Base-by-base conservation (phyloP, 2,113 vertebrate genomes). In the Empidonax alnorum region DNA sequence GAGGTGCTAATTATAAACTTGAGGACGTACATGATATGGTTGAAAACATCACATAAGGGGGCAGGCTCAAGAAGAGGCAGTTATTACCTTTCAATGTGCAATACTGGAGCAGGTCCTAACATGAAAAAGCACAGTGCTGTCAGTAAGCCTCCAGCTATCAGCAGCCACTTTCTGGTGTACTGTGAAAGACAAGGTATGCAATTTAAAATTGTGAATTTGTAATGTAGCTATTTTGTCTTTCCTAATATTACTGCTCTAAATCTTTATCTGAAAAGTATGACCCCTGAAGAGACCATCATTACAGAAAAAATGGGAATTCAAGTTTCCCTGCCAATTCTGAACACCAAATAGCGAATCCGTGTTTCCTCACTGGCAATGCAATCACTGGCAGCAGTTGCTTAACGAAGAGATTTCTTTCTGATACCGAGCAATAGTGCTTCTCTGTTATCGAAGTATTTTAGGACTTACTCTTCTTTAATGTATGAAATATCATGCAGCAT, bases 101-200 rank as follows among this genome's bases (percentile, higher is more conserved):
- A 96, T 79, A 99, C 42, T 18, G 99, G 99, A 42, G 96, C 95
- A 30, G 99, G 99, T 78, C 99, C 99, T 23, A 99, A 97, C 3
- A 99, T 78, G 76, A 98, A 97, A 97, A 99, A 98, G 52, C 98
- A 98, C 3, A 94, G 6, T 5, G 98, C 98, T 61, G 98, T 98
- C 65, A 98, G 47, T 23, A 98, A 28, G 35, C 97, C 97, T 80
- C 99, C 99, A 25, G 81, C 39, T 24, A 99, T 97, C 96, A 99
- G 94, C 81, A 99, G 84, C 98, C 98, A 99, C 22, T 97, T 98
- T 95, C 99, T 98, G 7, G 97, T 44, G 66, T 93, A 69, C 98
- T 98, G 87, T 22, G 61, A 93, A 95, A 94, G 73, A 96, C 93
- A 39, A 83, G 8, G 5, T 12, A 59, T 8, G 7, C 9, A 39